Evolutionary conservation across 2,888 invertebrate species (phyloP).

Genomic region (Operophtera brumata): DNA sequence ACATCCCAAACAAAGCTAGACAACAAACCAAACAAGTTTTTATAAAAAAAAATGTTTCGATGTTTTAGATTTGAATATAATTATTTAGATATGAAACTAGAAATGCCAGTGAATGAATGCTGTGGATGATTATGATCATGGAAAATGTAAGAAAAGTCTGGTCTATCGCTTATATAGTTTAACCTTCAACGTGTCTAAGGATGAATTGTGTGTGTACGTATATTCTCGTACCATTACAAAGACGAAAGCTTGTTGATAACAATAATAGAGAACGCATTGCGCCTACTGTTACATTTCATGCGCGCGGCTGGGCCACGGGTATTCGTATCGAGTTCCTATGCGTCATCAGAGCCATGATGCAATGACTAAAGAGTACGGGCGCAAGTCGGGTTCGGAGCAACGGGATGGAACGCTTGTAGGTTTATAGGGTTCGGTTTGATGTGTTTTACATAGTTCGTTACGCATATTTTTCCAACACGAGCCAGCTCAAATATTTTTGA

Average conservation of each 20-base stretch:
- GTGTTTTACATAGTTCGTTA: slow-evolving; percentile 5
- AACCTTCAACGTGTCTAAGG: no score
- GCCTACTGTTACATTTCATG: slow-evolving; percentile 25
- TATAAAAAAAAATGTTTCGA: no score
- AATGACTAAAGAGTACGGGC: slow-evolving; percentile 38
- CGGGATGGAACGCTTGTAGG: slow-evolving; percentile 11
- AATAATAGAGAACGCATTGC: slow-evolving; percentile 24
- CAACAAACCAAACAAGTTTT: no score
- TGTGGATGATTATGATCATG: no score
- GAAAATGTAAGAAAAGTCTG: no score
- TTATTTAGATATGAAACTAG: no score
- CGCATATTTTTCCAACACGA: neutral
- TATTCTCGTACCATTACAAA: no score
- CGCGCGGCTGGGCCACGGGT: slow-evolving; percentile 18
- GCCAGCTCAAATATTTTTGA: slow-evolving; percentile 14
- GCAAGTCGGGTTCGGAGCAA: slow-evolving; percentile 41
- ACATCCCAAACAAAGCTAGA: no score
- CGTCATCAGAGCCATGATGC: slow-evolving; percentile 56
- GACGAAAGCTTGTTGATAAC: slow-evolving; percentile 8
- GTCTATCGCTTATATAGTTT: no score
- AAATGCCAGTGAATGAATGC: no score
- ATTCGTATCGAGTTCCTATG: slow-evolving; percentile 52
- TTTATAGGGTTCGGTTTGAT: slow-evolving; percentile 4
- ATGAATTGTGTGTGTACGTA: no score
- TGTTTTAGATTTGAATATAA: no score